Evolutionary conservation across 1,140 invertebrate genomes (phyloP).

Genomic region (Caligus rogercresseyi): DNA sequence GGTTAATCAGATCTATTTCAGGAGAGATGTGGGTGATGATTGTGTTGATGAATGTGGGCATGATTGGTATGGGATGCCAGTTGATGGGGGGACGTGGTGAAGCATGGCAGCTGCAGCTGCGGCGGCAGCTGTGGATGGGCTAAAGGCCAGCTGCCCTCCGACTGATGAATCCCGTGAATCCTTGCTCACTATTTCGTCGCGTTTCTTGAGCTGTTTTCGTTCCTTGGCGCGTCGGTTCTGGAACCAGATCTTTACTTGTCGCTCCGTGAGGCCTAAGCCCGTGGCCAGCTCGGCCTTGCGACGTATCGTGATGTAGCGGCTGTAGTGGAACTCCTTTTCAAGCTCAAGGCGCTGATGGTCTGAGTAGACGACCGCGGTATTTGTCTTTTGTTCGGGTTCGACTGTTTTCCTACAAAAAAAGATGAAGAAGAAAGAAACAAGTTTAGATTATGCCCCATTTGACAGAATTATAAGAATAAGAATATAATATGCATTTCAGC

Average conservation of each 20-base stretch:
- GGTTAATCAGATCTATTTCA: too few species aligned
- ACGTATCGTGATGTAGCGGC: slow-evolving; percentile 81
- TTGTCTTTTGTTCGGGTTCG: slow-evolving; percentile 98
- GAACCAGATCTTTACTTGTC: slow-evolving; percentile 93
- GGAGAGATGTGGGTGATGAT: too few species aligned
- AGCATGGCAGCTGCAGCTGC: too few species aligned
- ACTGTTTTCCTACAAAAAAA: slow-evolving; percentile 40
- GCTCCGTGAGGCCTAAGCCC: slow-evolving; percentile 61
- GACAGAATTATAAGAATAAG: too few species aligned
- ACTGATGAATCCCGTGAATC: too few species aligned
- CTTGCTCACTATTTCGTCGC: slow-evolving; percentile 15
- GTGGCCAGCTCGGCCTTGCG: slow-evolving; percentile 77
- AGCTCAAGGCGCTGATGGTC: slow-evolving; percentile 86
- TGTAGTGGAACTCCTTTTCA: slow-evolving; percentile 91
- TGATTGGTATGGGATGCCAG: too few species aligned
- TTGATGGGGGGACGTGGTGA: too few species aligned
- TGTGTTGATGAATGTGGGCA: too few species aligned
- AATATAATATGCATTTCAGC: too few species aligned
- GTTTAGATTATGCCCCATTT: too few species aligned
- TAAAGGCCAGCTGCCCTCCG: too few species aligned
- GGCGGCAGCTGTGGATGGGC: too few species aligned
- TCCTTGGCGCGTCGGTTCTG: slow-evolving; percentile 63
- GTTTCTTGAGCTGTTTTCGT: slow-evolving; percentile 47
- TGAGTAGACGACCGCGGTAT: slow-evolving; percentile 91
- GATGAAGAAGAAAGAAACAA: slow-evolving; percentile 22